Base-by-base conservation (phyloP, 2,888 invertebrate genomes). In the Agriopis marginaria region DNA sequence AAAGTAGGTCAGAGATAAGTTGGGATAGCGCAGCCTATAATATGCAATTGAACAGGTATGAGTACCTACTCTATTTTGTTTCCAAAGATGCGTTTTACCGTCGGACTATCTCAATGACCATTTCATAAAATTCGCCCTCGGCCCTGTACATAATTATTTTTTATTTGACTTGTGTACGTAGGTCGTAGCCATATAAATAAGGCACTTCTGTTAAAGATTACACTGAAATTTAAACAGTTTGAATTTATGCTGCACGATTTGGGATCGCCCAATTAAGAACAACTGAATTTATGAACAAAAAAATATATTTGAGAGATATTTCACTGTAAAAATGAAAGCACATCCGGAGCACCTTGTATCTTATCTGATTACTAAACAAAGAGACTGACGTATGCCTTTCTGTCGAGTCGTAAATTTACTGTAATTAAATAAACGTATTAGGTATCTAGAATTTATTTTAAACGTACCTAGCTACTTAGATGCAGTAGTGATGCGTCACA, bases 381-480 rank as follows among this genome's bases (percentile, higher is more conserved):
- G 40, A 61, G 39, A 50, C 17, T 58, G 40, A 64, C 49, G 60
- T 14, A 56, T 55, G 53, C 47, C 42, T 54, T 47, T n/a, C 32
- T 62, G 12, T 49, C 42, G 70, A 77, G 78, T 70, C 71, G 75
- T 72, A 72, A 79, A 81, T 80, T 72, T 69, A 66, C 75, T 71
- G 55, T 88, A 89, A 89, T 89, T 83, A 62, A 86, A 87, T 89
- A 86, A 88, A 83, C 83, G 79, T 80, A 83, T 82, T 84, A 61
- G 60, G 42, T 58, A 45, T 23, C 17, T 17, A 83, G 80, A 82
- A 79, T 78, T 79, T 77, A 73, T 75, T 72, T 72, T 66, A 61
- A 69, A 44, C 60, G 54, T 63, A 56, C 10, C 61, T 61, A 51
- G 42, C 53, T 45, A 42, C 62, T 53, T 62, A 77, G 76, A 75